Evolutionary conservation across 1,140 invertebrate genomes (phyloP), one percentile per base, ranked within the genome.

Genomic region (Halyomorpha halys): DNA sequence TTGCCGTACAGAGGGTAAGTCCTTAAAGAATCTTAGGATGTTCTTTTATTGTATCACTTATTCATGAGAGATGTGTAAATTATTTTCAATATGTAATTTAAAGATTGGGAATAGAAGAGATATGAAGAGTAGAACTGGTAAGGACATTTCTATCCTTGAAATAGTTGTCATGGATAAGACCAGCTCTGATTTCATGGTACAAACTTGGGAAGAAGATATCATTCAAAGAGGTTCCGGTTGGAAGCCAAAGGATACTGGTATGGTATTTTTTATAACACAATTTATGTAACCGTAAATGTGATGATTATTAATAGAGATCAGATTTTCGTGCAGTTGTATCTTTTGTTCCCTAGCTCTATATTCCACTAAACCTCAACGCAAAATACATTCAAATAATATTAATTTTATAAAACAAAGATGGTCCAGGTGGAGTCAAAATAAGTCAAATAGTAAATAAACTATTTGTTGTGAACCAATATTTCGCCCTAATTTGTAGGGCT

Each of bases 1-100:
- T 77, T 14, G 71, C 74, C 34, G 75, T 79, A 13, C 76, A 73
- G 19, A 77, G 74, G 67, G 77, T 80, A 72, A 21, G 2, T 18
- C 1, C 6, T 13, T 49, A 49, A 8, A 49, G 11, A 21, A 16
- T 11, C n/a, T 49, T 21, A 3, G 14, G 9, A 49, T 16, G n/a
- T 11, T 49, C 1, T 49, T 49, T 49, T 21, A 18, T 49, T n/a
- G n/a, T n/a, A n/a, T n/a, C n/a, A n/a, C n/a, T 49, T 49, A 6
- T n/a, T n/a, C n/a, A 49, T 49, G 16, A 6, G n/a, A 2, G 27
- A 30, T 18, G 21, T n/a, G n/a, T 49, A 11, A 2, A 18, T n/a
- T 18, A n/a, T 19, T 11, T 19, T 49, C 6, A 16, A 4, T 49
- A 49, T 49, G 14, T 39, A n/a, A 49, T 49, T 19, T 56, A 16